phyloP scores from a whole-genome alignment of 2,888 invertebrate genomes.

The Patella ulyssiponensis region DNA sequence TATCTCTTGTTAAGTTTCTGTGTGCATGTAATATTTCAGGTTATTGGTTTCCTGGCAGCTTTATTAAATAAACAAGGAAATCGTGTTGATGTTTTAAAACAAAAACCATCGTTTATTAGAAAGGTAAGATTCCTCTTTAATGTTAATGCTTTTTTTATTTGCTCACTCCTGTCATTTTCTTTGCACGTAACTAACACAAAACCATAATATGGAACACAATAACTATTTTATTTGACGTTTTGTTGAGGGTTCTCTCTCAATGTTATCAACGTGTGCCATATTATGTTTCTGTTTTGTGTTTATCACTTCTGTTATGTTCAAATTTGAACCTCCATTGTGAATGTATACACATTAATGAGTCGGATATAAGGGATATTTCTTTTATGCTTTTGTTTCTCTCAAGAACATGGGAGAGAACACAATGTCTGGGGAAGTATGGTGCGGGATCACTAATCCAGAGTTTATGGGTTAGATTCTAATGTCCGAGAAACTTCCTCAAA shows the following conservation, averaged over 20 bases:
- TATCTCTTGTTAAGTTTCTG: not conserved
- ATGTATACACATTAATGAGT: not conserved
- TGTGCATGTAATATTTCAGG: conserved; percentile 40
- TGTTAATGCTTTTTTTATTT: not conserved
- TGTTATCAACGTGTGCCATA: no score
- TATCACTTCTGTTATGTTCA: no score
- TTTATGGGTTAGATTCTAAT: no score
- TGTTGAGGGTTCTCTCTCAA: no score
- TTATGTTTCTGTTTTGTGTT: no score
- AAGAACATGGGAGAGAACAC: not conserved
- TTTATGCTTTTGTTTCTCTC: not conserved
- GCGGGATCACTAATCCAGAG: no score
- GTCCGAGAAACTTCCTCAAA: no score
- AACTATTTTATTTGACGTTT: no score
- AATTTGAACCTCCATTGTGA: not conserved
- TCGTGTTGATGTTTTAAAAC: conserved; percentile 56
- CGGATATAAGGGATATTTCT: not conserved
- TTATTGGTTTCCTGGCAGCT: conserved; percentile 67
- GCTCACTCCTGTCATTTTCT: no score
- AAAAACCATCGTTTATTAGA: conserved; percentile 64
- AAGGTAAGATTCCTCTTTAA: conserved; percentile 45
- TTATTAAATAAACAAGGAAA: conserved; percentile 64
- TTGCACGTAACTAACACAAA: no score
- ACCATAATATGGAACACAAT: no score
- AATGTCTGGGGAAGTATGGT: no score